Conservation (phyloP, 2,797 vertebrate species). For the Sebastolobus altivelis region DNA sequence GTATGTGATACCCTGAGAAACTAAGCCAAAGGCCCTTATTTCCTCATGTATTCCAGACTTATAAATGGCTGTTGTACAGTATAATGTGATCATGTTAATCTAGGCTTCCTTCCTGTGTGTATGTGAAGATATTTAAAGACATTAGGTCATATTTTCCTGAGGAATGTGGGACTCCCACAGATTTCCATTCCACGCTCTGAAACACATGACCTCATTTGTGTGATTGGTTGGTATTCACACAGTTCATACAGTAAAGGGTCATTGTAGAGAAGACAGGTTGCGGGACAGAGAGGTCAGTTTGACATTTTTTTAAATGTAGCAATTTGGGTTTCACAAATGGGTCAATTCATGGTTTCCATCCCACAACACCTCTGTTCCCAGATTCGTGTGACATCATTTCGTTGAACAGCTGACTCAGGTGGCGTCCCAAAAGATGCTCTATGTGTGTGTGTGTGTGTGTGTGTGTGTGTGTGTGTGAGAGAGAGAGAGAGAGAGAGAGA, state of each 20-base stretch:
- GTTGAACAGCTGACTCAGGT: constrained; percentile 45
- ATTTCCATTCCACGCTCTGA: constrained; percentile 61
- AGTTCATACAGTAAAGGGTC: background rate
- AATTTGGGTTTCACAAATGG: background rate
- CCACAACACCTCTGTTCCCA: background rate
- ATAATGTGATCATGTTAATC: constrained; percentile 53
- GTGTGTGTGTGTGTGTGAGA: background rate
- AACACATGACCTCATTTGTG: constrained; percentile 71
- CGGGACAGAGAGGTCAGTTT: background rate
- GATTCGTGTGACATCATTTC: constrained; percentile 46
- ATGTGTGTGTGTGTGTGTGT: constrained; percentile 15
- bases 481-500: constrained; percentile 9
- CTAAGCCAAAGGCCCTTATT: constrained; percentile 1
- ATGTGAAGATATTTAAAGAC: constrained; percentile 75
- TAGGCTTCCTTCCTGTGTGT: constrained; percentile 54
- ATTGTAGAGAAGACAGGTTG: background rate
- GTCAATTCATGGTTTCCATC: background rate
- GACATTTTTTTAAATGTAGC: background rate
- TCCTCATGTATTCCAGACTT: constrained; percentile 18
- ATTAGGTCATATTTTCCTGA: constrained; percentile 77
- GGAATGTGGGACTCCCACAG: constrained; percentile 74
- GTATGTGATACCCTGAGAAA: constrained; percentile 30
- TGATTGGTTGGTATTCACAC: constrained; percentile 27
- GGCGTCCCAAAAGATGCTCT: constrained; percentile 54
- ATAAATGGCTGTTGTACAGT: constrained; percentile 23